Conservation (phyloP, 2,888 invertebrate species). For the Cheilosia vulpina region DNA sequence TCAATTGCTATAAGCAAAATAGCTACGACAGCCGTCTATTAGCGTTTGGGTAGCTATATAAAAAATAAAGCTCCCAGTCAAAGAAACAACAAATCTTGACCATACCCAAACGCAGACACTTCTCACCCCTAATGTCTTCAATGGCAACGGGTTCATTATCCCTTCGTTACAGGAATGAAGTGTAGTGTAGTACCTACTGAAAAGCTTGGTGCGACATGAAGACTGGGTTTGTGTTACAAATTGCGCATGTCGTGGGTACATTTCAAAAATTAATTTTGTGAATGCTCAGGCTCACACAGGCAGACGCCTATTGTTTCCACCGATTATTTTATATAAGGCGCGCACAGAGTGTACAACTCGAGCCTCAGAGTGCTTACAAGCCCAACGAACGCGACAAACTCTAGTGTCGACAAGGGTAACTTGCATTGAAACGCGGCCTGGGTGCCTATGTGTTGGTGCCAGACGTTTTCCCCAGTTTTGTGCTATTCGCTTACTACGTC, state of each 20-base stretch:
- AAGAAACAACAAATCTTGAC: conserved; percentile 79
- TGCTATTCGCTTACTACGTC: conserved; percentile 21
- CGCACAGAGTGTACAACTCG: conserved; percentile 50
- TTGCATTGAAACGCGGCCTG: conserved; percentile 53
- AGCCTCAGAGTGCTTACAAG: conserved; percentile 71
- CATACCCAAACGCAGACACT: conserved; percentile 80
- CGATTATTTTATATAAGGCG: conserved; percentile 68
- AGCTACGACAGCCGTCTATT: conserved; percentile 47
- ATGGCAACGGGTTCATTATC: conserved; percentile 78
- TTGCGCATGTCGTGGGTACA: conserved; percentile 82
- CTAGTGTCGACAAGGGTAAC: conserved; percentile 71
- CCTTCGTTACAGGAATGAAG: conserved; percentile 74
- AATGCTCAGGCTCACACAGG: conserved; percentile 74
- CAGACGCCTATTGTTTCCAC: conserved; percentile 73
- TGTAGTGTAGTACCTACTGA: conserved; percentile 68
- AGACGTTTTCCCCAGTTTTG: conserved; percentile 73
- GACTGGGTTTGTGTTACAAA: conserved; percentile 84
- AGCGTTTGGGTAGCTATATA: conserved; percentile 20
- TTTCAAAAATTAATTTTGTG: conserved; percentile 71
- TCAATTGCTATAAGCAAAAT: conserved; percentile 43
- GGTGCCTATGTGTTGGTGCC: conserved; percentile 59
- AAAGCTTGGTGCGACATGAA: conserved; percentile 77
- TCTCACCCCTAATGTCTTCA: conserved; percentile 68
- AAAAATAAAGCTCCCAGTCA: conserved; percentile 50
- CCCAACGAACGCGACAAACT: conserved; percentile 72